Percentiles rank a stretch among this genome's conserved stretches.
Evolutionary conservation across 2,888 invertebrate genomes (phyloP).

Genomic region (Cylloceria caligata): DNA sequence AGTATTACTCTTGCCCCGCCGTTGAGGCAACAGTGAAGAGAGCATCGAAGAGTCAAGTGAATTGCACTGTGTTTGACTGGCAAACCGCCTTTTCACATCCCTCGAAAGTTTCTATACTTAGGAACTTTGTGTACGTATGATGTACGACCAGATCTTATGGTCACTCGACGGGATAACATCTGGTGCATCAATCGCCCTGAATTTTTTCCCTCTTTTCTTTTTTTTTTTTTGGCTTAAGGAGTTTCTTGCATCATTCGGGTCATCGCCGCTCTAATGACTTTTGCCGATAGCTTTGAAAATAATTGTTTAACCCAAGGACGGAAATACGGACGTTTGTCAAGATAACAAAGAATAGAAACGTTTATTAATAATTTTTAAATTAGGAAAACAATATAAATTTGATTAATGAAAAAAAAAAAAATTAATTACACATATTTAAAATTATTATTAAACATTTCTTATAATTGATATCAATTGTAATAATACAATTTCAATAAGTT

Average conservation of each 20-base stretch:
- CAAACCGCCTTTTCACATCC: constrained; percentile 30
- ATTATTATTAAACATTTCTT: too few species aligned
- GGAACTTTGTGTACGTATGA: background rate
- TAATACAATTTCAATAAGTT: too few species aligned
- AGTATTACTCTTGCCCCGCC: constrained; percentile 42
- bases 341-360: too few species aligned
- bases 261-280: constrained; percentile 48
- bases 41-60: constrained; percentile 12
- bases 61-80: constrained; percentile 23
- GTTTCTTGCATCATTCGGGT: constrained; percentile 13
- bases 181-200: constrained; percentile 52
- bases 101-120: constrained; percentile 16
- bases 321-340: too few species aligned
- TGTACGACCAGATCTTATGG: constrained; percentile 40
- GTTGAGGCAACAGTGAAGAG: constrained; percentile 19
- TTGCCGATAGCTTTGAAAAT: constrained; percentile 54
- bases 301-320: too few species aligned
- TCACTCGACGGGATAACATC: constrained; percentile 57
- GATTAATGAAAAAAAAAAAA: too few species aligned
- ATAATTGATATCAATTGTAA: too few species aligned
- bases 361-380: too few species aligned
- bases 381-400: too few species aligned
- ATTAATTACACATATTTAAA: too few species aligned
- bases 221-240: background rate
- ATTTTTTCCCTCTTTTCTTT: constrained; percentile 4